A percentile compares a stretch with the other conserved stretches of the same genome.
These are phyloP conservation scores for Spinus olivaceus DNA, from an alignment of 2,797 vertebrate genomes.

Conservation along the genomic window DNA sequence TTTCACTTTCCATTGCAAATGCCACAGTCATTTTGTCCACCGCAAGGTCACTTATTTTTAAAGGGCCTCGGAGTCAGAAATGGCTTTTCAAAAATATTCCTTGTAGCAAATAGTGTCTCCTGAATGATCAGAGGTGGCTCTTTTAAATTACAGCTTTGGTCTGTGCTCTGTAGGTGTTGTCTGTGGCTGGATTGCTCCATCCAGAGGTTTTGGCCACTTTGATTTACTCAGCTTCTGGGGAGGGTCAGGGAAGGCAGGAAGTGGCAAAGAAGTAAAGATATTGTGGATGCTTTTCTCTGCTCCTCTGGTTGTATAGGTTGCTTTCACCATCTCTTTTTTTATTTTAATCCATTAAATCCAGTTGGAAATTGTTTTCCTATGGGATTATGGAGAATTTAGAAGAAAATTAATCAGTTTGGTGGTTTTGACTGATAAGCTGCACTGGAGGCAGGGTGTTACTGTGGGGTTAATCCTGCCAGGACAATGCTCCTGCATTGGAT, in stretches of 20 bases:
- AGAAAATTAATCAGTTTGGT: not conserved
- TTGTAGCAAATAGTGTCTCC: not conserved
- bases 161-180: not conserved
- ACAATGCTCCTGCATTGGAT: not conserved
- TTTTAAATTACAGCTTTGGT: not conserved
- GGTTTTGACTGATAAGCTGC: not conserved
- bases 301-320: not conserved
- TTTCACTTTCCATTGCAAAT: not conserved
- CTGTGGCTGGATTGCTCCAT: not conserved
- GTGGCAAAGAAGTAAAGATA: not conserved
- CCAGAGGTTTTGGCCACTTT: not conserved
- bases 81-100: not conserved
- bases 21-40: not conserved
- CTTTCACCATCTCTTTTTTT: not conserved
- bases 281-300: rapidly evolving
- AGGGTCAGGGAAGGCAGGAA: not conserved
- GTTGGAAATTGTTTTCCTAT: not conserved
- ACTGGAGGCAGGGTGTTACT: not conserved
- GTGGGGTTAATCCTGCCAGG: not conserved
- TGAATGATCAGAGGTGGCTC: not conserved
- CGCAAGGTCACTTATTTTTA: not conserved
- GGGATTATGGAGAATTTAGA: not conserved
- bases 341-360: not conserved
- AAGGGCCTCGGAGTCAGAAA: not conserved
- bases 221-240: not conserved